A percentile compares a stretch with the other conserved stretches of the same genome.
Conservation (phyloP, 2,113 vertebrate species). For the Protobothrops flavoviridis region DNA sequence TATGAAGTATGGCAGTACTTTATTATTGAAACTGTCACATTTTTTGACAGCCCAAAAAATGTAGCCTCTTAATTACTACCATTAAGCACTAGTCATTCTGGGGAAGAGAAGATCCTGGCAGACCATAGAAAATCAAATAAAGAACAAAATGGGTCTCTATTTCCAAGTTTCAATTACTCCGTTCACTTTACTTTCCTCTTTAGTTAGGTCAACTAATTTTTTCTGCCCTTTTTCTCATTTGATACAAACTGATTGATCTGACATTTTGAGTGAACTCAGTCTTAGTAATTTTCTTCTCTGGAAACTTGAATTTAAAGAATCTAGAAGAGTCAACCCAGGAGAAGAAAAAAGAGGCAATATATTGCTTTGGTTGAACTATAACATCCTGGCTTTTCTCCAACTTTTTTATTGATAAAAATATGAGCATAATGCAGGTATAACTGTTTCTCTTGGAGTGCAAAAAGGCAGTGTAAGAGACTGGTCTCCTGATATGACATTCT, state of each 20-base stretch:
- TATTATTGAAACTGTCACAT: background rate
- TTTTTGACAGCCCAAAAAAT: background rate
- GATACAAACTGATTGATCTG: constrained; percentile 40
- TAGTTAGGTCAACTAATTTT: constrained; percentile 49
- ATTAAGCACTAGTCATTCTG: background rate
- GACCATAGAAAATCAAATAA: background rate
- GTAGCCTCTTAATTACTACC: background rate
- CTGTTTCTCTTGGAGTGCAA: background rate
- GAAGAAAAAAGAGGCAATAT: background rate
- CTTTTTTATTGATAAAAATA: background rate
- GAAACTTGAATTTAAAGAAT: background rate
- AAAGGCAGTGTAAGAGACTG: background rate
- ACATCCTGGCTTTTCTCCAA: background rate
- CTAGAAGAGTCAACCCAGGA: background rate
- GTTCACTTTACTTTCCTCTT: constrained; percentile 33
- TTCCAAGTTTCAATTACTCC: constrained; percentile 38
- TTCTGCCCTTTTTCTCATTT: constrained; percentile 42
- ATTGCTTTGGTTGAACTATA: background rate
- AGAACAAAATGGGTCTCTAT: constrained; percentile 27
- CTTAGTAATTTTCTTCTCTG: constrained; percentile 20
- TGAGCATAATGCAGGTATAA: background rate
- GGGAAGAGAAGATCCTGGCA: background rate
- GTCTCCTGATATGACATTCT: background rate
- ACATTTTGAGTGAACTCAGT: constrained; percentile 30
- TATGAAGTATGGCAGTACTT: background rate